Base-by-base conservation (phyloP, 2,113 vertebrate genomes). In the Brachyhypopomus gauderio region DNA sequence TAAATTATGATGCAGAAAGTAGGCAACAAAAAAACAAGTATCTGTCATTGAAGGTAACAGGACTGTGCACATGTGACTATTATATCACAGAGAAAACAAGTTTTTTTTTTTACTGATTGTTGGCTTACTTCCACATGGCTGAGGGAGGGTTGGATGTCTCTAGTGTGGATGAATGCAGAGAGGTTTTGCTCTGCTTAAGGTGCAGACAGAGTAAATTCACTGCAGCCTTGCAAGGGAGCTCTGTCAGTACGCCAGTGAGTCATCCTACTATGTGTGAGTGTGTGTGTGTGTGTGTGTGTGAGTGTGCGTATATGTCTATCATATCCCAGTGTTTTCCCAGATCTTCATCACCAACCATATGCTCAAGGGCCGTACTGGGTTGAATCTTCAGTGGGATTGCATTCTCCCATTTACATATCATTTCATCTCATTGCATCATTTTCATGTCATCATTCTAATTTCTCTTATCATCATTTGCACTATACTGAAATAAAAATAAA, bases 231-330 rank as follows among this genome's bases (percentile, higher is more conserved):
- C 67, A 48, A 83, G 12, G 6, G 85, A 90, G 82, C 64, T 58
- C 64, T 69, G 48, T 91, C 90, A 90, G 85, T 85, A 85, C 81
- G 80, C 83, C 87, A 81, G 90, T 91, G 91, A 92, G 87, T 91
- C 91, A 91, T 92, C 87, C 89, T 89, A 86, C 87, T 87, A 82
- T 91, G 88, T 88, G 45, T 55, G 34, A 38, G 6, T 60, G 11
- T 75, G 73, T 73, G 71, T 41, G 58, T 25, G n/a, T 30, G 45
- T 14, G 45, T 52, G 45, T 52, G 45, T 14, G 45, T 52, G 45
- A 12, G 45, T 52, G 45, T 52, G 45, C 14, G 45, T 52, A 14
- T 52, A 14, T 52, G 73, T 64, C 59, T 63, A 80, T 87, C 72
- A 19, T 83, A 79, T 75, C 45, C 45, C 12, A 52, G 45, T 87